phyloP scores from a whole-genome alignment of 2,888 invertebrate genomes.

The Sinhomidia bicolor region DNA sequence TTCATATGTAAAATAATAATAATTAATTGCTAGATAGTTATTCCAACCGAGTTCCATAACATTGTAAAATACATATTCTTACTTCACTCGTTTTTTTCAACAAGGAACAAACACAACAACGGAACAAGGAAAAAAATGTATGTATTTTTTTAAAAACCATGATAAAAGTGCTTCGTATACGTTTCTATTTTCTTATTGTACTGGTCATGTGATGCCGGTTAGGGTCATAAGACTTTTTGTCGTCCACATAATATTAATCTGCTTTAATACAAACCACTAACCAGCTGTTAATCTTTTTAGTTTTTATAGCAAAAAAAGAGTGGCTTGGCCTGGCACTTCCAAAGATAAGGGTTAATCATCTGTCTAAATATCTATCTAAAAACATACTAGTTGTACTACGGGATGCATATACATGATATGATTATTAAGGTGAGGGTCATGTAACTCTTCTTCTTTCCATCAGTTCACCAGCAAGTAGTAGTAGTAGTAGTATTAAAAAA shows the following conservation, averaged over 20 bases:
- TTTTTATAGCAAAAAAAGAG: conserved; percentile 35
- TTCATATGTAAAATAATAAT: no score
- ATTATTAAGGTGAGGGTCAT: conserved; percentile 72
- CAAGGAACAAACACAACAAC: no score
- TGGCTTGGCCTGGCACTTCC: background rate
- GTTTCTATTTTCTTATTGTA: background rate
- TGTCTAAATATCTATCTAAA: background rate
- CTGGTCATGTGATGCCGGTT: conserved; percentile 34
- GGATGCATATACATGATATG: conserved; percentile 27
- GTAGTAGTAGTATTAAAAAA: background rate
- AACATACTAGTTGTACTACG: background rate
- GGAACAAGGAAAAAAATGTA: background rate
- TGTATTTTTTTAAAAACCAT: background rate
- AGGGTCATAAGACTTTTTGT: conserved; percentile 21
- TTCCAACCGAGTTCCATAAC: no score
- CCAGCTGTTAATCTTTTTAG: conserved; percentile 34
- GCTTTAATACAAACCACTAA: background rate
- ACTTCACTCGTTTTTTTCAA: no score
- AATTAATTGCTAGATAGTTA: no score
- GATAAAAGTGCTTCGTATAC: background rate
- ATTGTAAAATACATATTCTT: no score
- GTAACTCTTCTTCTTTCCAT: conserved; percentile 61
- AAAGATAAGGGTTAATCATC: conserved; percentile 33
- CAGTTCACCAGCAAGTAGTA: conserved; percentile 27
- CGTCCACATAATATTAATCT: no score